Evolutionary conservation across 2,797 vertebrate species (phyloP), one percentile per base, ranked within the genome.

Genomic region (Coccyzus lansbergi): DNA sequence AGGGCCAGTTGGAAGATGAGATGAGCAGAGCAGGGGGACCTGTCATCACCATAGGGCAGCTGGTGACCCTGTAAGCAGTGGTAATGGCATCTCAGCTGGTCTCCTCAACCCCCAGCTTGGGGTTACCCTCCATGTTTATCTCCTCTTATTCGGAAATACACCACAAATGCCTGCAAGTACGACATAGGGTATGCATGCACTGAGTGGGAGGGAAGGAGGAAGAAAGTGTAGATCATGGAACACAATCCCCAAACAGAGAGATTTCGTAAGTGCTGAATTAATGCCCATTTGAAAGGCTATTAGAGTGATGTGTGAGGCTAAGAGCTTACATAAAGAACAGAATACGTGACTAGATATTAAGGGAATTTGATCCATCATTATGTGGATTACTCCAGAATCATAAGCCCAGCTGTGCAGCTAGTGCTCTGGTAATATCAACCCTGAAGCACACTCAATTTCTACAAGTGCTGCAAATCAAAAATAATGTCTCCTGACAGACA

Each of bases 141-240:
- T 28, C 8, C 19, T 76, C 0, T 0, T 14, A 26, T 0, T 0
- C 49, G 6, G 12, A 80, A 85, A 52, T 17, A 83, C 2, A 11
- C 25, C 22, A 29, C 0, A 0, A 72, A 48, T 8, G 10, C 10
- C 42, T 56, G 19, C n/a, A 83, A 44, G 25, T 12, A 21, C 13
- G 33, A 15, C 18, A 15, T 1, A 4, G 16, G 38, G 8, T 26
- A 25, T 33, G 25, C n/a, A 28, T 5, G 4, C n/a, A 59, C 34
- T 14, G 22, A 6, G 17, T 49, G 20, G 53, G 28, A 88, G 22
- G 17, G 40, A 92, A 33, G 15, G 15, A 48, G 34, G 44, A 49
- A 56, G 17, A 49, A 87, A 85, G 44, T 17, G 24, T 62, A 63
- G 31, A 63, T 44, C 26, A 44, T 14, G 16, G 52, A 91, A 80